These are phyloP conservation scores for Diabrotica virgifera DNA, from an alignment of 1,140 invertebrate genomes.

Conservation along the genomic window DNA sequence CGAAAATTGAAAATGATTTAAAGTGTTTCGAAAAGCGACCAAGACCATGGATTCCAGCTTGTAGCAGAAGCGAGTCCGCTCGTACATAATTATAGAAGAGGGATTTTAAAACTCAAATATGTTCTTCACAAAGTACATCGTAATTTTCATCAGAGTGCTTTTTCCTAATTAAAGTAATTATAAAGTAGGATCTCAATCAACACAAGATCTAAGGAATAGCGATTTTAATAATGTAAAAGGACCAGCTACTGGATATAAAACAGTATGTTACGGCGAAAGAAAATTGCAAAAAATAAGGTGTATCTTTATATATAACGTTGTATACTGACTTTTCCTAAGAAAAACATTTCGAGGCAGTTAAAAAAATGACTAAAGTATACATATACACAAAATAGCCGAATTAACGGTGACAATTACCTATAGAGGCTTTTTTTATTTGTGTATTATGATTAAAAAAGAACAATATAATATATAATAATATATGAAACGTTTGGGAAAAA, in stretches of 20 bases:
- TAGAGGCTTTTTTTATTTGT: too few relatives aligned
- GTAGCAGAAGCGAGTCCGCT: background rate
- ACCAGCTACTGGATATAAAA: background rate
- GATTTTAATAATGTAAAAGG: background rate
- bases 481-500: too few relatives aligned
- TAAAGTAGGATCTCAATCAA: constrained; percentile 36
- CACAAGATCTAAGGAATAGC: constrained; percentile 26
- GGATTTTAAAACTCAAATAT: constrained; percentile 35
- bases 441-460: too few relatives aligned
- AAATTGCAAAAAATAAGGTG: background rate
- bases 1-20: background rate
- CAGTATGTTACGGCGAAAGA: background rate
- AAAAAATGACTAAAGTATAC: too few relatives aligned
- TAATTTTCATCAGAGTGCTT: constrained; percentile 37
- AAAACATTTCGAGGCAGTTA: too few relatives aligned
- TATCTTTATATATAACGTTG: too few relatives aligned
- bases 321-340: too few relatives aligned
- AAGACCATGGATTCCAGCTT: background rate
- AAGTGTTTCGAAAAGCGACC: background rate
- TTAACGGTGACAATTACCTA: too few relatives aligned
- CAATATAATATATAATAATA: too few relatives aligned
- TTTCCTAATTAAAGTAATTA: constrained; percentile 43
- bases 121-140: constrained; percentile 33
- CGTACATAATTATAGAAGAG: constrained; percentile 23
- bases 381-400: too few relatives aligned